These are phyloP conservation scores for Habroteleia sp. DNA, from an alignment of 2,888 invertebrate species.

Conservation along the genomic window DNA sequence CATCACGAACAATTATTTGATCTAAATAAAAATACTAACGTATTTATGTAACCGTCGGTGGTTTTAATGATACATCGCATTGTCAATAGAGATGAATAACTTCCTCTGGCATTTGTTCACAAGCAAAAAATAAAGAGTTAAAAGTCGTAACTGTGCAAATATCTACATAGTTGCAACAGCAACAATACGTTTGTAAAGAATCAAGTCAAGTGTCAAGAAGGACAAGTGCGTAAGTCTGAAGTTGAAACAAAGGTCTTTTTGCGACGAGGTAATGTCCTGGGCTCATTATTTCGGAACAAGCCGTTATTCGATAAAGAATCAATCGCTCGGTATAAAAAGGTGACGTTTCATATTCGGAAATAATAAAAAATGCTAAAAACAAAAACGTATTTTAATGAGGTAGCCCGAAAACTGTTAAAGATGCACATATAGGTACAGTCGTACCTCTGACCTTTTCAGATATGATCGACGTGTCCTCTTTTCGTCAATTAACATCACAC, in stretches of 20 bases:
- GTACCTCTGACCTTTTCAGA: slow-evolving; percentile 58
- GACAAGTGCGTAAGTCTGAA: too few species aligned
- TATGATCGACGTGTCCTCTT: slow-evolving; percentile 58
- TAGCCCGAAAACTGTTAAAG: slow-evolving; percentile 10
- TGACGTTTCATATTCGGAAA: slow-evolving; percentile 3
- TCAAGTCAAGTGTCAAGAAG: too few species aligned
- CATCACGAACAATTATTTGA: not conserved
- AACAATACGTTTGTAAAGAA: too few species aligned
- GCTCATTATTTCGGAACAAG: too few species aligned
- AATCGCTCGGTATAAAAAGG: too few species aligned
- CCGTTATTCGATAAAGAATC: too few species aligned
- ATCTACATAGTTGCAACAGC: not conserved
- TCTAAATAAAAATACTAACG: slow-evolving; percentile 12
- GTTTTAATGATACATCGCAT: slow-evolving; percentile 1
- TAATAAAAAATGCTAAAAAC: slow-evolving; percentile 1
- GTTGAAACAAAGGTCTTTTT: too few species aligned
- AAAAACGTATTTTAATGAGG: slow-evolving; percentile 21
- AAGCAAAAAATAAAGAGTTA: not conserved
- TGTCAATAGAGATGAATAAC: not conserved
- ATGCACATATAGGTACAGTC: slow-evolving; percentile 10
- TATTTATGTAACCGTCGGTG: slow-evolving; percentile 12
- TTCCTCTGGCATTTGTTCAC: slow-evolving; percentile 1
- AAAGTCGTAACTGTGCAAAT: too few species aligned
- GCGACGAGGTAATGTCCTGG: too few species aligned
- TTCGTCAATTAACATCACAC: slow-evolving; percentile 56